phyloP scores from a whole-genome alignment of 1,140 invertebrate species.

The Drosophila insularis region DNA sequence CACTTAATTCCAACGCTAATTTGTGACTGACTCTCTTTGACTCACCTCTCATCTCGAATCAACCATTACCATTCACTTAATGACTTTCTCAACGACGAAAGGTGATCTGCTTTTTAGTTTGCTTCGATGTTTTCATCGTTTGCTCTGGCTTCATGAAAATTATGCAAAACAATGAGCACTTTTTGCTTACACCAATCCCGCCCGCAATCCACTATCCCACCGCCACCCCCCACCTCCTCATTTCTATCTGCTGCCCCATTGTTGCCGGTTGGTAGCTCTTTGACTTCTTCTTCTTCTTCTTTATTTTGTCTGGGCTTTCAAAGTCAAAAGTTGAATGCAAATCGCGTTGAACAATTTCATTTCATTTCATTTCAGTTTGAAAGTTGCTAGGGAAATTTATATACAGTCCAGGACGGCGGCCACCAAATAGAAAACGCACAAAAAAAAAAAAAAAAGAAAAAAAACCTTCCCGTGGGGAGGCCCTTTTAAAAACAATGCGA shows the following conservation, averaged over 20 bases:
- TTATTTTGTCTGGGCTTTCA: conserved; percentile 36
- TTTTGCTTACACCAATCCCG: conserved; percentile 23
- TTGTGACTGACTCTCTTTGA: conserved; percentile 39
- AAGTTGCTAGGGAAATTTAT: conserved; percentile 61
- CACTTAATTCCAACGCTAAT: conserved; percentile 78
- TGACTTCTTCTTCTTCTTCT: conserved; percentile 7
- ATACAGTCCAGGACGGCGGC: conserved; percentile 31
- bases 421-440: conserved; percentile 19
- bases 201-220: too few species aligned
- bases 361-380: conserved; percentile 47
- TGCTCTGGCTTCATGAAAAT: conserved; percentile 61
- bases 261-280: conserved; percentile 14
- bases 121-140: conserved; percentile 15
- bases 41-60: conserved; percentile 13
- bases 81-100: conserved; percentile 72
- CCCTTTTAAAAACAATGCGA: conserved; percentile 50
- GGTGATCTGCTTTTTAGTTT: conserved; percentile 67
- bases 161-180: conserved; percentile 70
- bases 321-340: conserved; percentile 58
- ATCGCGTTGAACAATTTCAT: conserved; percentile 62
- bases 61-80: conserved; percentile 52
- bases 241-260: not conserved
- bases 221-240: not conserved
- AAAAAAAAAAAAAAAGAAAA: conserved; percentile 34
- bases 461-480: conserved; percentile 42